Percentiles rank a stretch among this genome's conserved stretches.
These are phyloP conservation scores for Sinosuthora webbiana DNA, from an alignment of 2,113 vertebrate species.

Conservation along the genomic window DNA sequence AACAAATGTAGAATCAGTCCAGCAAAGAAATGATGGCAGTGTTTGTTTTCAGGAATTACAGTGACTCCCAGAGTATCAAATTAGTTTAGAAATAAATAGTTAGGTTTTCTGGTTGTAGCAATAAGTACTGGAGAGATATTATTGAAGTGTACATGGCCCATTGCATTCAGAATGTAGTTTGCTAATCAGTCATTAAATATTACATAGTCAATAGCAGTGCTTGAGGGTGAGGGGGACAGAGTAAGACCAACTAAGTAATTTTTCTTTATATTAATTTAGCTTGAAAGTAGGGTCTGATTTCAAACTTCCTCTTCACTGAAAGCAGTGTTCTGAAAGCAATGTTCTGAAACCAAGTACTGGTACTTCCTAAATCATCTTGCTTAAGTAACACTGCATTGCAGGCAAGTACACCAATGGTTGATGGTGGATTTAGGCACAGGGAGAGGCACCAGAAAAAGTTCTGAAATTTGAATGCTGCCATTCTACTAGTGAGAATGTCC, in stretches of 20 bases:
- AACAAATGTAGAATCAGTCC: neutral
- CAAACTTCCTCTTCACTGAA: neutral
- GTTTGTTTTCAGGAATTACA: neutral
- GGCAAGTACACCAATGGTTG: neutral
- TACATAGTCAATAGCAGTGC: neutral
- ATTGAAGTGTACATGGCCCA: neutral
- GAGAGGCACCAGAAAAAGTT: neutral
- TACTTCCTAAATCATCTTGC: neutral
- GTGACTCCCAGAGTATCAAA: neutral
- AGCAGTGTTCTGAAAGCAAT: neutral
- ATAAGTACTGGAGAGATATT: neutral
- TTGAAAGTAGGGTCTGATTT: neutral
- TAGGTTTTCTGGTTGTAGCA: neutral
- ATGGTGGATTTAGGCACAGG: neutral
- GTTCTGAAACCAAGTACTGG: neutral
- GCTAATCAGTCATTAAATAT: neutral
- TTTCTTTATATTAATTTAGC: neutral
- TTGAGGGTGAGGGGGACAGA: neutral
- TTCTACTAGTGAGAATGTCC: neutral
- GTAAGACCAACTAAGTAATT: neutral
- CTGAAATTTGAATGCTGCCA: neutral
- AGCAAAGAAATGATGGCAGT: neutral
- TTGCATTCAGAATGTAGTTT: neutral
- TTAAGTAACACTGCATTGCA: neutral
- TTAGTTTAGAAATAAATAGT: neutral